Evolutionary conservation across 2,113 vertebrate species (phyloP).

Genomic region (Mugil cephalus): DNA sequence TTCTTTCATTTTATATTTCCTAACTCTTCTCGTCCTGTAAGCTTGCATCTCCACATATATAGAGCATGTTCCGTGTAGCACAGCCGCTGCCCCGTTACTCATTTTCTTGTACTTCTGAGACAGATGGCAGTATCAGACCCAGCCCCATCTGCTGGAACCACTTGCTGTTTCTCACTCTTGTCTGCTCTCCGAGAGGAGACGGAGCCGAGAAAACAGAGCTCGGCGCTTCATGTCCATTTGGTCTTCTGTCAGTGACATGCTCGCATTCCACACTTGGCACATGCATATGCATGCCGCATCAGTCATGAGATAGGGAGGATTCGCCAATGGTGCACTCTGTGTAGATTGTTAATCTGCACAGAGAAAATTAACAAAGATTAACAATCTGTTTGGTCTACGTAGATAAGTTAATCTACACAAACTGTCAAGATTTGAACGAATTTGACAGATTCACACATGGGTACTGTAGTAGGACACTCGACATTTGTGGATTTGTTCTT

Average conservation of each 20-base stretch:
- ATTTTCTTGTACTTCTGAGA: slow-evolving; percentile 32
- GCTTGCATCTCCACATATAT: neutral
- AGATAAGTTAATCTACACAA: too few relatives aligned
- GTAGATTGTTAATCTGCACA: too few relatives aligned
- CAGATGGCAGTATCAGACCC: slow-evolving; percentile 61
- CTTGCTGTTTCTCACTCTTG: slow-evolving; percentile 35
- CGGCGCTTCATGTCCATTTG: slow-evolving; percentile 45
- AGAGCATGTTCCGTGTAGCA: neutral
- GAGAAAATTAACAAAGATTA: too few relatives aligned
- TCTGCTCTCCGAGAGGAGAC: slow-evolving; percentile 16
- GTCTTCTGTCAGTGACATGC: slow-evolving; percentile 42
- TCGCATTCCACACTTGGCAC: slow-evolving; percentile 37
- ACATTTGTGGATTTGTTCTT: too few relatives aligned
- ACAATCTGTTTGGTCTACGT: too few relatives aligned
- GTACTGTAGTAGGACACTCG: too few relatives aligned
- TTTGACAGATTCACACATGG: too few relatives aligned
- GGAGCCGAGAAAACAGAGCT: slow-evolving; percentile 40
- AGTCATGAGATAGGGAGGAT: slow-evolving; percentile 15
- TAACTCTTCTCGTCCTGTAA: neutral
- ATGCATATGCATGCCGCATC: slow-evolving; percentile 30
- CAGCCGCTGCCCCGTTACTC: neutral
- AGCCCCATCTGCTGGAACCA: slow-evolving; percentile 60
- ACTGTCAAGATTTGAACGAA: too few relatives aligned
- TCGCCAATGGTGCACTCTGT: neutral
- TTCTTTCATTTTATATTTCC: neutral